Evolutionary conservation across 2,888 invertebrate genomes (phyloP), one percentile per base, ranked within the genome.

Genomic region (Aspidiotus destructor): DNA sequence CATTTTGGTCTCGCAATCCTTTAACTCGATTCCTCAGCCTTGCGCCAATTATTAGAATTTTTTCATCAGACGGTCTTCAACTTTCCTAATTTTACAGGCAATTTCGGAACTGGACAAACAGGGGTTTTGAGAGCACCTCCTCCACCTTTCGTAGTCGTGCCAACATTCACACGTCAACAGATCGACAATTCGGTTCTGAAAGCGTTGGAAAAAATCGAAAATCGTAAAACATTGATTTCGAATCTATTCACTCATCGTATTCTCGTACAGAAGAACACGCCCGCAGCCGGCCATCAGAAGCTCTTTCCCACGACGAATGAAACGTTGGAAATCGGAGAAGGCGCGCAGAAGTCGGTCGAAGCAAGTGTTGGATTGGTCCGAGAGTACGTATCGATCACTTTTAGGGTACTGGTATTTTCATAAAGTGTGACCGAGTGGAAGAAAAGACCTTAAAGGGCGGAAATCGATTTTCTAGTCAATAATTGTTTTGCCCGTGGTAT

Each of bases 201-300:
- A 7, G 76, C 76, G 40, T 70, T 77, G 65, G 73, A 75, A 69
- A 72, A 73, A 28, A 72, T 78, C 53, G 74, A 75, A 55, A 73
- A 75, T 60, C 71, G 75, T 40, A 69, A 75, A n/a, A 69, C 73
- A 44, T 73, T 76, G 48, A 72, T 73, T 8, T 72, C 73, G 40
- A 70, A 72, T 55, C 71, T 76, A 58, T 74, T 76, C 68, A 71
- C 72, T 42, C 73, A 74, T 67, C 65, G 74, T n/a, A 73, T 76
- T 53, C 72, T 75, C 16, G 74, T 77, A 15, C 73, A 73, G 68
- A 74, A 74, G n/a, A 76, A 75, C 13, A 75, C 77, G 28, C 75
- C 78, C 1, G 77, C 77, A 8, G 76, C 75, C 48, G 74, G 75
- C 68, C 78, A 78, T 71, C 77, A 76, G 71, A 76, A 76, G 69